These are phyloP conservation scores for Orchesella flavescens DNA, from an alignment of 2,888 invertebrate genomes.

Conservation along the genomic window DNA sequence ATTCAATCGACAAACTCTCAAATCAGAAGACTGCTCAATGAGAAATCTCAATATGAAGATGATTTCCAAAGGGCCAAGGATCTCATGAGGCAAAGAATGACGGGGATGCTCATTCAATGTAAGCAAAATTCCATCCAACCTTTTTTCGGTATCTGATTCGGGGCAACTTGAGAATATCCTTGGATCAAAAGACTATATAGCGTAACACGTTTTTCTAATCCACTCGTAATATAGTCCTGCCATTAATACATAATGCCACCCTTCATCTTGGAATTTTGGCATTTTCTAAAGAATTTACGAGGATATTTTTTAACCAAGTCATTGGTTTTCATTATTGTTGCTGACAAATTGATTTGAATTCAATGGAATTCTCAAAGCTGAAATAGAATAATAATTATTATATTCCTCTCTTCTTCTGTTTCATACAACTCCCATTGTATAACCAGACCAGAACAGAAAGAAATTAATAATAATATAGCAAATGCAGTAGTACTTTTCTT, in stretches of 20 bases:
- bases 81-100: conserved; percentile 87
- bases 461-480: too few species aligned
- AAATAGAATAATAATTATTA: too few species aligned
- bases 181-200: neutral
- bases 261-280: too few species aligned
- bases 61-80: conserved; percentile 90
- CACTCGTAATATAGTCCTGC: too few species aligned
- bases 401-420: too few species aligned
- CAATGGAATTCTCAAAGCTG: neutral
- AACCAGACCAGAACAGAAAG: too few species aligned
- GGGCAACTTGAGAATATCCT: conserved; percentile 42
- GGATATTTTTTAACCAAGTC: too few species aligned
- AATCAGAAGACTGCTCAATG: conserved; percentile 86
- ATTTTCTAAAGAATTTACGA: too few species aligned
- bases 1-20: conserved; percentile 96
- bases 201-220: too few species aligned
- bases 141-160: neutral
- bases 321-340: conserved; percentile 67
- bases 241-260: too few species aligned
- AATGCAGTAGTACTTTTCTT: neutral
- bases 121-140: conserved; percentile 81
- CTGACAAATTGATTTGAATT: neutral
- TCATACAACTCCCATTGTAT: too few species aligned
- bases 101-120: conserved; percentile 92
- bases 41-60: conserved; percentile 90